These are phyloP conservation scores for Pipa parva DNA, from an alignment of 2,113 vertebrate genomes.

Conservation along the genomic window DNA sequence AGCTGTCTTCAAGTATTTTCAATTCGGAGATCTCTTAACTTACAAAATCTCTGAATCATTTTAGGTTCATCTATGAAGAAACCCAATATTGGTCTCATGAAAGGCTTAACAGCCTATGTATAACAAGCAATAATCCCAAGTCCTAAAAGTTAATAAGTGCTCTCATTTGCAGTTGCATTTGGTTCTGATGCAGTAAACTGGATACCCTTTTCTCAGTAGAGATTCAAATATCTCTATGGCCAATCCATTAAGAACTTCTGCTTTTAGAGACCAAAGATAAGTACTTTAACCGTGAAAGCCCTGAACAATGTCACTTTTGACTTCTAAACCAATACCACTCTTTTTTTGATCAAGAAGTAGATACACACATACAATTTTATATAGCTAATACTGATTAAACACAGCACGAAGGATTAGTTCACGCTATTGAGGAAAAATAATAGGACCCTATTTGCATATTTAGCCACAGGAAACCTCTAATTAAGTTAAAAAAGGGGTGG, in stretches of 20 bases:
- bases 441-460: constrained; percentile 79
- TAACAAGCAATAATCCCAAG: background rate
- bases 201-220: background rate
- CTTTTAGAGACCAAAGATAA: constrained; percentile 59
- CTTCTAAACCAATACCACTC: constrained; percentile 88
- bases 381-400: constrained; percentile 93
- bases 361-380: constrained; percentile 89
- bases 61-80: background rate
- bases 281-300: constrained; percentile 75
- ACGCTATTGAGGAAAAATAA: constrained; percentile 75
- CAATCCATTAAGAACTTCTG: background rate
- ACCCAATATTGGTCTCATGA: background rate
- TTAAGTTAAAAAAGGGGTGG: constrained; percentile 49
- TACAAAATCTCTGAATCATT: background rate
- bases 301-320: constrained; percentile 73
- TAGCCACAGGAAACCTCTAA: constrained; percentile 69
- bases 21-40: background rate
- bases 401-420: constrained; percentile 85
- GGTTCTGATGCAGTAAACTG: background rate
- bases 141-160: constrained; percentile 13
- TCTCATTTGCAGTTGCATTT: background rate
- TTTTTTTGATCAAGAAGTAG: constrained; percentile 86
- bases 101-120: background rate
- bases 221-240: background rate
- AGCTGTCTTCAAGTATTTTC: constrained; percentile 8